Evolutionary conservation across 2,888 invertebrate species (phyloP).

Genomic region (Trachelus troglodyta): DNA sequence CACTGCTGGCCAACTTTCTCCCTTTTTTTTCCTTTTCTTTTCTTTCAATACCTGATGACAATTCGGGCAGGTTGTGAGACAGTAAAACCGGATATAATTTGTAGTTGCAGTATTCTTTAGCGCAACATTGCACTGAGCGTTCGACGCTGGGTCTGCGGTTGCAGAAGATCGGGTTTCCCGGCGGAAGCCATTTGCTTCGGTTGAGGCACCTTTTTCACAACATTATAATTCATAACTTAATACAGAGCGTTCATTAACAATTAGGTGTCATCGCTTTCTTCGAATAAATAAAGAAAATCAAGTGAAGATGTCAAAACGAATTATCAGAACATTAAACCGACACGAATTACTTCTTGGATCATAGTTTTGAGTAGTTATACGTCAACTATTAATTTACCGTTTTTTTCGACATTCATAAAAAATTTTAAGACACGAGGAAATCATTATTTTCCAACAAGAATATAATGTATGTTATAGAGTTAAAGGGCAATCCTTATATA

Average conservation of each 20-base stretch:
- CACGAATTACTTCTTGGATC: too few species aligned
- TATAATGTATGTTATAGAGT: neutral
- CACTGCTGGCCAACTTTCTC: conserved; percentile 67
- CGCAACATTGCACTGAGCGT: conserved; percentile 67
- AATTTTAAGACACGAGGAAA: too few species aligned
- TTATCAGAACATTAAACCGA: too few species aligned
- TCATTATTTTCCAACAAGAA: too few species aligned
- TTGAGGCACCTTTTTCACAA: conserved; percentile 69
- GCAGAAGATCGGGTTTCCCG: conserved; percentile 71
- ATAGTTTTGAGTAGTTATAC: too few species aligned
- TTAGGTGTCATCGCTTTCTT: neutral
- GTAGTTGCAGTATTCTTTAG: conserved; percentile 72
- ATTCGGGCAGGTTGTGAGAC: conserved; percentile 60
- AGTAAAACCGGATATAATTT: conserved; percentile 64
- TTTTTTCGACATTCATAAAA: too few species aligned
- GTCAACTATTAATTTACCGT: too few species aligned
- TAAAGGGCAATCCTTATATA: conserved; percentile 34
- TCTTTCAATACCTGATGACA: conserved; percentile 68
- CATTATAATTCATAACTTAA: conserved; percentile 42
- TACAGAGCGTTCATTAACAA: neutral
- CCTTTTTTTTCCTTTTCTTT: conserved; percentile 4
- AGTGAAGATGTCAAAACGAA: too few species aligned
- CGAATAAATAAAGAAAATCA: neutral
- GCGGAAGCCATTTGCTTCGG: conserved; percentile 71
- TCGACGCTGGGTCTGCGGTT: conserved; percentile 59